Evolutionary conservation across 1,140 invertebrate genomes (phyloP).

Genomic region (Neodiprion lecontei): DNA sequence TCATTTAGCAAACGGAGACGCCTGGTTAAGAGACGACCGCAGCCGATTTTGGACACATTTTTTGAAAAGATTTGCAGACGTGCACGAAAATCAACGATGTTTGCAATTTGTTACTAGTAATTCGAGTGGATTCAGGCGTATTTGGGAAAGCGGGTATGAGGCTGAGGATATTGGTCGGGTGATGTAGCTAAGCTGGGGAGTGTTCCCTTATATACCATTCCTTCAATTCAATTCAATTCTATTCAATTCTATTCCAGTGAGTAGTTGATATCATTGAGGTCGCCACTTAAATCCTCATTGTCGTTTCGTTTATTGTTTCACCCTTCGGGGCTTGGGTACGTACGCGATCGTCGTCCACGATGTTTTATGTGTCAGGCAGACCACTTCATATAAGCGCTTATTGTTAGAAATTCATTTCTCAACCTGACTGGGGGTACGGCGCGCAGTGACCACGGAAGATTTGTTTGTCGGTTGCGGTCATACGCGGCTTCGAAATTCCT

Average conservation of each 20-base stretch:
- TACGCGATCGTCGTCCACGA: constrained; percentile 6
- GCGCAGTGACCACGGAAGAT: not conserved
- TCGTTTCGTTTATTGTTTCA: constrained; percentile 62
- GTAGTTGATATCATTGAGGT: constrained; percentile 62
- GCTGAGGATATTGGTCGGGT: not conserved
- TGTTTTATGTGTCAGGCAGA: constrained; percentile 7
- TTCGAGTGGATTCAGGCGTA: not conserved
- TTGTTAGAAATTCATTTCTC: constrained; percentile 6
- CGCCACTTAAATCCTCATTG: constrained; percentile 62
- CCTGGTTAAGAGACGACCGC: too few species aligned
- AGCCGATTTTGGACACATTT: too few species aligned
- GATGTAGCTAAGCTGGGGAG: constrained; percentile 25
- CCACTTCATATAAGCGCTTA: constrained; percentile 4
- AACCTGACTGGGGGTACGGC: not conserved
- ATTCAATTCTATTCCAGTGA: constrained; percentile 60
- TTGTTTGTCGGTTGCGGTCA: not conserved
- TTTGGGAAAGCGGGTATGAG: not conserved
- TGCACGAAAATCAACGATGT: too few species aligned
- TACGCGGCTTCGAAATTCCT: not conserved
- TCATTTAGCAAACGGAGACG: too few species aligned
- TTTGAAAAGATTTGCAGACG: too few species aligned
- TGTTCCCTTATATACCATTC: constrained; percentile 47
- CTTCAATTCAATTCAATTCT: constrained; percentile 62
- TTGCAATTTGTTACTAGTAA: too few species aligned
- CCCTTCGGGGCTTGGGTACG: constrained; percentile 41